Evolutionary conservation across 2,888 invertebrate species (phyloP).

Genomic region (Mechanitis mazaeus): DNA sequence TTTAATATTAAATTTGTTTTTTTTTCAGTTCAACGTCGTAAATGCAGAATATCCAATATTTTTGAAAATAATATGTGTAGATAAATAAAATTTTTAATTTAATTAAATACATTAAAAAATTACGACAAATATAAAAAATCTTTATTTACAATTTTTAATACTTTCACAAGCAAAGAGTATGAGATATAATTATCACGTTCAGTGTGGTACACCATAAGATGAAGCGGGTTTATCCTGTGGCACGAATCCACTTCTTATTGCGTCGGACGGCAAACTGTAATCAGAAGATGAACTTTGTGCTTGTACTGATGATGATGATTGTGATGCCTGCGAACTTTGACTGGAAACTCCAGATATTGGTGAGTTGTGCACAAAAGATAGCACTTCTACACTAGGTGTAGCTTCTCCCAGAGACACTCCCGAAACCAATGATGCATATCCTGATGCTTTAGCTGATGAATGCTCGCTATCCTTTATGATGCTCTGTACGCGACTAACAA

Average conservation of each 20-base stretch:
- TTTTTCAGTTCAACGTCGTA: slow-evolving; percentile 15
- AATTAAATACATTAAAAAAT: slow-evolving; percentile 21
- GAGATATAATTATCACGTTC: slow-evolving; percentile 37
- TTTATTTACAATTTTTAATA: slow-evolving; percentile 33
- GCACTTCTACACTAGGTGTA: slow-evolving; percentile 62
- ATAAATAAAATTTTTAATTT: slow-evolving; percentile 31
- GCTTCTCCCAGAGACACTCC: slow-evolving; percentile 63
- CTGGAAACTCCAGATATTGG: slow-evolving; percentile 29
- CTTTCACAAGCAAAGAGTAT: slow-evolving; percentile 38
- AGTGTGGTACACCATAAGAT: slow-evolving; percentile 59
- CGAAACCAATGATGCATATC: slow-evolving; percentile 61
- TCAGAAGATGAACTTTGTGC: slow-evolving; percentile 29
- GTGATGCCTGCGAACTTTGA: slow-evolving; percentile 18
- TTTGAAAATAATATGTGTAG: slow-evolving; percentile 49
- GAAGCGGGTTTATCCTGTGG: slow-evolving; percentile 53
- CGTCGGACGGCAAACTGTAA: slow-evolving; percentile 46
- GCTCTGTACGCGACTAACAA: slow-evolving; percentile 55
- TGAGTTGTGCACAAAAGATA: slow-evolving; percentile 63
- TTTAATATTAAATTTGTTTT: background rate
- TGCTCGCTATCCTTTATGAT: slow-evolving; percentile 65
- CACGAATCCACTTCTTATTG: slow-evolving; percentile 47
- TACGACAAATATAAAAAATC: slow-evolving; percentile 17
- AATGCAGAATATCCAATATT: slow-evolving; percentile 41
- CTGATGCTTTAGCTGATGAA: slow-evolving; percentile 55
- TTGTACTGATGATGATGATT: slow-evolving; percentile 20